Conservation (phyloP, 2,113 vertebrate species). For the Gracilinanus agilis region DNA sequence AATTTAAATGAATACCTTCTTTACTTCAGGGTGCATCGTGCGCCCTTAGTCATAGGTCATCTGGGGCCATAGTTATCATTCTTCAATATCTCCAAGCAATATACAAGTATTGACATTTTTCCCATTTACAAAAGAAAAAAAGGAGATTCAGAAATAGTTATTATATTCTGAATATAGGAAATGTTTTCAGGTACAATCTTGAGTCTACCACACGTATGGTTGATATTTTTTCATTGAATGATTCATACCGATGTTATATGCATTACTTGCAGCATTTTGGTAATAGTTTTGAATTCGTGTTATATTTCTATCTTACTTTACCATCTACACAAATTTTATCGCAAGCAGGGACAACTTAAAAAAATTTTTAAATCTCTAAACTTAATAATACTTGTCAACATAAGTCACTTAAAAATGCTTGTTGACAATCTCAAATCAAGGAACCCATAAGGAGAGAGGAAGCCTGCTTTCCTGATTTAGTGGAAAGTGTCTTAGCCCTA, state of each 20-base stretch:
- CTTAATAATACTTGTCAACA: background rate
- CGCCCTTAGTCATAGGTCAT: slow-evolving; percentile 69
- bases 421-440: background rate
- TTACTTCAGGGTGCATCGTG: slow-evolving; percentile 57
- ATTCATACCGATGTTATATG: slow-evolving; percentile 15
- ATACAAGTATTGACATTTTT: slow-evolving; percentile 62
- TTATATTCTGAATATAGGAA: slow-evolving; percentile 11
- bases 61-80: slow-evolving; percentile 61
- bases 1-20: slow-evolving; percentile 71
- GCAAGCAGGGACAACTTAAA: background rate
- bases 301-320: background rate
- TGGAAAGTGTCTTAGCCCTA: background rate
- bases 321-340: background rate
- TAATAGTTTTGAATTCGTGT: slow-evolving; percentile 50
- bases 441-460: too few relatives aligned
- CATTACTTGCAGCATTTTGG: slow-evolving; percentile 47
- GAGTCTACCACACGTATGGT: slow-evolving; percentile 35
- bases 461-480: background rate
- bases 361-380: background rate
- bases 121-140: slow-evolving; percentile 51
- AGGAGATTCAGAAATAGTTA: slow-evolving; percentile 17
- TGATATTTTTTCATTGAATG: slow-evolving; percentile 49
- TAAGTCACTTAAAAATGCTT: background rate
- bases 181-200: slow-evolving; percentile 60
- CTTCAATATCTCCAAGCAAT: slow-evolving; percentile 62